These are phyloP conservation scores for Enteromius paludinosus DNA, from an alignment of 2,797 vertebrate genomes.

Conservation along the genomic window DNA sequence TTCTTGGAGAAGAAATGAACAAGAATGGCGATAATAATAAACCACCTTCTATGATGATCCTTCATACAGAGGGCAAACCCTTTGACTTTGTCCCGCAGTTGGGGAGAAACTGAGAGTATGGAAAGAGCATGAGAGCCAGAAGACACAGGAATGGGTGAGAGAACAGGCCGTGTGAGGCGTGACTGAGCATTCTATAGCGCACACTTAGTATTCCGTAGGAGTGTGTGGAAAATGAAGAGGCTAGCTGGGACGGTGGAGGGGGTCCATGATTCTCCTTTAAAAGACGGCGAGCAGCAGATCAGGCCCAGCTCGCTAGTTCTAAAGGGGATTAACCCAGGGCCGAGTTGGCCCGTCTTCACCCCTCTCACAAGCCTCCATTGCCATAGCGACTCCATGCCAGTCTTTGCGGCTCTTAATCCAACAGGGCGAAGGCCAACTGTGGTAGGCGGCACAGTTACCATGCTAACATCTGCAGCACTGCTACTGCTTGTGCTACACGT, in stretches of 20 bases:
- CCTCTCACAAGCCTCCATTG: conserved; percentile 51
- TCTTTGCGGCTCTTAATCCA: conserved; percentile 57
- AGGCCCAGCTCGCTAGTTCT: conserved; percentile 78
- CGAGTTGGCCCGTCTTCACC: conserved; percentile 73
- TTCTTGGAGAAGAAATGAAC: conserved; percentile 34
- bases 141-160: conserved; percentile 58
- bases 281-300: conserved; percentile 75
- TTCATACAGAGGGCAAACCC: conserved; percentile 30
- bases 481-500: neutral
- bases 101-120: conserved; percentile 55
- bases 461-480: conserved; percentile 30
- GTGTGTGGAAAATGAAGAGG: conserved; percentile 84
- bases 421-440: conserved; percentile 40
- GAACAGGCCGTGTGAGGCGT: conserved; percentile 71
- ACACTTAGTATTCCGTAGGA: conserved; percentile 84
- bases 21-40: conserved; percentile 2
- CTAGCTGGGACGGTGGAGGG: conserved; percentile 81
- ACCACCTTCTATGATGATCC: neutral
- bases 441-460: conserved; percentile 24
- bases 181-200: conserved; percentile 80
- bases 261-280: conserved; percentile 72
- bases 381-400: conserved; percentile 71
- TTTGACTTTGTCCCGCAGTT: conserved; percentile 19
- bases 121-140: conserved; percentile 53
- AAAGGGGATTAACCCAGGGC: conserved; percentile 88